Base-by-base conservation (phyloP, 1,140 invertebrate species). In the Caerostris darwini region DNA sequence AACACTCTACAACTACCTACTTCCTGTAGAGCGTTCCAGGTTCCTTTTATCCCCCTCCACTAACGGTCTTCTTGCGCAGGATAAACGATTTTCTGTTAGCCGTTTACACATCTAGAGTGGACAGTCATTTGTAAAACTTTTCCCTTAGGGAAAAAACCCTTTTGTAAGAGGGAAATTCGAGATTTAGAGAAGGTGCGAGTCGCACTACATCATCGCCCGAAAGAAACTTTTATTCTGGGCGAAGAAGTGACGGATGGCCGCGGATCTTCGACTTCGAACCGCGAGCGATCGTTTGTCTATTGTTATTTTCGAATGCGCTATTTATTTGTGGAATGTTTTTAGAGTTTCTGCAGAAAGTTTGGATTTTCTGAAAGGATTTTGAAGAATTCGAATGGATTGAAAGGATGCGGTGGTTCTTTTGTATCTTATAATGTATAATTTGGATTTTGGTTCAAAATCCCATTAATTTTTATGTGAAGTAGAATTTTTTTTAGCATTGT, bases 81-180 rank as follows among this genome's bases (percentile, higher is more conserved):
- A 71, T 71, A 71, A 71, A 71, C 50, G 69, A 71, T 71, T 71
- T 71, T 71, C 69, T 71, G 69, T 71, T 71, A 71, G 69, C 14
- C 69, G 69, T 71, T 71, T 71, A 71, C 69, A 71, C 69, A 71
- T 4, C 19, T n/a, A 71, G 69, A 71, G 69, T 71, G 34, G 69
- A 7, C 69, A 34, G 19, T 71, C 69, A 50, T 71, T 71, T 71
- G 69, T 71, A 71, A 50, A 34, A 71, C 8, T n/a, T 34, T 71
- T 8, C 69, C 69, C 69, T 50, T 3, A 8, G 69, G 69, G 69
- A 71, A 12, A 71, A 12, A 71, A 19, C n/a, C 19, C 19, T 71
- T 34, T 71, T 71, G 69, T 71, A 71, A 50, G 50, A 34, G 19
- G 69, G 69, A 71, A 71, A 71, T 71, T 71, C 69, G 50, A 71